These are phyloP conservation scores for Glaucomys volans DNA, from an alignment of 2,113 vertebrate species.

Conservation along the genomic window DNA sequence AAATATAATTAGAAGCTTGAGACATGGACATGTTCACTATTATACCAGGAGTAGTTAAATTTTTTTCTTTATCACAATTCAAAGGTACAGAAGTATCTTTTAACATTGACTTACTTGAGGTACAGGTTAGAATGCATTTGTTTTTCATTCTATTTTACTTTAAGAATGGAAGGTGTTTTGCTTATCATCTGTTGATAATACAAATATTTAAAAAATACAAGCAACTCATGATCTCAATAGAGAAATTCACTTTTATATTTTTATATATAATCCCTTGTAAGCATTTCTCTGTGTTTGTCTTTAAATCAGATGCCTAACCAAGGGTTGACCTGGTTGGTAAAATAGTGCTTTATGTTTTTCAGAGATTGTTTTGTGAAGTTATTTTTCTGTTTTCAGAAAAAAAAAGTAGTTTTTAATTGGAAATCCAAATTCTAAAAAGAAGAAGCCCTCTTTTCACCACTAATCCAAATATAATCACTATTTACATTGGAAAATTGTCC, in stretches of 20 bases:
- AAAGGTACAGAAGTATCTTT: not conserved
- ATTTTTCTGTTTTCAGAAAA: conserved; percentile 43
- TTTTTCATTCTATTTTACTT: conserved; percentile 3
- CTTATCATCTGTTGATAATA: not conserved
- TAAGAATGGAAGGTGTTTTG: not conserved
- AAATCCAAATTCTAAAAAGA: not conserved
- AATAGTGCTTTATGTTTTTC: not conserved
- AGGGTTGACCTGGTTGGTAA: not conserved
- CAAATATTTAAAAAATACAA: conserved; percentile 27
- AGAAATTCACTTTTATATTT: conserved; percentile 15
- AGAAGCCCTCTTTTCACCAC: not conserved
- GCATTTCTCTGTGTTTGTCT: not conserved
- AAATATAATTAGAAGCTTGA: conserved; percentile 49
- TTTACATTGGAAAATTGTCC: not conserved
- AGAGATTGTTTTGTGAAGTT: not conserved
- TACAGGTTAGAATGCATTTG: not conserved
- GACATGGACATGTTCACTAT: conserved; percentile 9
- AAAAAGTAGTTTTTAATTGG: not conserved
- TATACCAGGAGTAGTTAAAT: conserved; percentile 1
- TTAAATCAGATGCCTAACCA: conserved; percentile 19
- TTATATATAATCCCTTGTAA: not conserved
- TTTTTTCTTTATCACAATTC: not conserved
- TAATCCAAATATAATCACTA: not conserved
- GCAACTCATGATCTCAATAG: not conserved
- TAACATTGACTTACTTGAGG: not conserved